Conservation (phyloP, 2,888 invertebrate genomes). For the Lithophane ornitopus region DNA sequence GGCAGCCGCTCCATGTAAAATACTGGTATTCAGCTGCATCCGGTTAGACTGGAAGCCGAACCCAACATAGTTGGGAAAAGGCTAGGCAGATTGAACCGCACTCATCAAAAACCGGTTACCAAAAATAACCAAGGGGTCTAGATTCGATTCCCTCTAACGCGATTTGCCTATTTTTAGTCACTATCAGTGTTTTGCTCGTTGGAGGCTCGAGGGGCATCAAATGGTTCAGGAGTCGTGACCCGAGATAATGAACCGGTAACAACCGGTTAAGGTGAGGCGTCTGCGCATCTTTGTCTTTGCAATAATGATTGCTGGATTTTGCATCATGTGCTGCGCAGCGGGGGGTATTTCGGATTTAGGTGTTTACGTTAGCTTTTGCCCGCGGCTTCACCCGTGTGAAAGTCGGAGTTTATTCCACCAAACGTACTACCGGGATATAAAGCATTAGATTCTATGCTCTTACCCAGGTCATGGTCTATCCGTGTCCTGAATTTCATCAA, state of each 20-base stretch:
- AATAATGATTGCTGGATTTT: conserved; percentile 31
- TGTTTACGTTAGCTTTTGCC: too few relatives aligned
- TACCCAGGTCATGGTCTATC: too few relatives aligned
- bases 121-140: conserved; percentile 48
- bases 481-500: too few relatives aligned
- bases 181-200: conserved; percentile 60
- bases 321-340: conserved; percentile 35
- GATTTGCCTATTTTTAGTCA: conserved; percentile 41
- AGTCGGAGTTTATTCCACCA: too few relatives aligned
- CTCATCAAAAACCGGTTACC: conserved; percentile 22
- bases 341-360: conserved; percentile 4
- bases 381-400: too few relatives aligned
- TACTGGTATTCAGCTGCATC: too few relatives aligned
- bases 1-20: too few relatives aligned
- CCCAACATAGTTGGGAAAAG: too few relatives aligned
- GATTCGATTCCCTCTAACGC: conserved; percentile 50
- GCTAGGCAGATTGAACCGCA: too few relatives aligned
- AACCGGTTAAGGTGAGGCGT: conserved; percentile 49
- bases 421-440: too few relatives aligned
- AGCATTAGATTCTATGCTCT: too few relatives aligned
- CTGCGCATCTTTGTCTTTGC: conserved; percentile 31
- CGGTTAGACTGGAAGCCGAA: too few relatives aligned
- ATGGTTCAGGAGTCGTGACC: conserved; percentile 45
- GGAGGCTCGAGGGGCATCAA: conserved; percentile 57
- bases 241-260: conserved; percentile 54